A percentile compares a stretch with the other conserved stretches of the same genome.
These are phyloP conservation scores for Agapornis canus DNA, from an alignment of 2,797 vertebrate genomes.

Conservation along the genomic window DNA sequence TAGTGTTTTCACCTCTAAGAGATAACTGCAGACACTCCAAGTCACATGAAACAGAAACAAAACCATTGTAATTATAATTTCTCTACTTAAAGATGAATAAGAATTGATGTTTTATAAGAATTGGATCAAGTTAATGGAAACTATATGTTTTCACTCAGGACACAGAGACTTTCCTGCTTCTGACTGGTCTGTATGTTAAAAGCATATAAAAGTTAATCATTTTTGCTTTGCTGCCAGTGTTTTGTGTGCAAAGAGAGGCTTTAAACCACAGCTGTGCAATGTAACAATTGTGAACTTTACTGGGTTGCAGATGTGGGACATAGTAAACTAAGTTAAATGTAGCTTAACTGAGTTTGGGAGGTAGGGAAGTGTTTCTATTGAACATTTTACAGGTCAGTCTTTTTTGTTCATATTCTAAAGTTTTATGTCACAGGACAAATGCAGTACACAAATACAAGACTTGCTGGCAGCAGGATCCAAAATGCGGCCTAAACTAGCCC, in stretches of 20 bases:
- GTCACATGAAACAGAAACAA: conserved; percentile 57
- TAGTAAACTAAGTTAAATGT: conserved; percentile 60
- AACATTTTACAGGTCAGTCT: not conserved
- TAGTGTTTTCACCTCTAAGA: conserved; percentile 17
- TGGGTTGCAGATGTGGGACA: conserved; percentile 69
- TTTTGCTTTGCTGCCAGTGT: conserved; percentile 61
- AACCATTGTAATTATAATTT: conserved; percentile 39
- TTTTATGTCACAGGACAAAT: not conserved
- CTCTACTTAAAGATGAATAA: conserved; percentile 47
- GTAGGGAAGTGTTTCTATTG: not conserved
- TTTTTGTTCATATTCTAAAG: not conserved
- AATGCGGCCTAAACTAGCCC: not conserved
- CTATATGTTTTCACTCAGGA: conserved; percentile 36
- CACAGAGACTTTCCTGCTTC: conserved; percentile 25
- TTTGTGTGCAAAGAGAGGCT: conserved; percentile 44
- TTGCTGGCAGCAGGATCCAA: not conserved
- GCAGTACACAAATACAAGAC: not conserved
- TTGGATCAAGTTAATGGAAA: conserved; percentile 40
- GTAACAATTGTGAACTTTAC: conserved; percentile 64
- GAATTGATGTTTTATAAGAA: conserved; percentile 55
- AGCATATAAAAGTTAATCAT: conserved; percentile 63
- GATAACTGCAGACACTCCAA: conserved; percentile 12
- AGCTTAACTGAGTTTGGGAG: conserved; percentile 33
- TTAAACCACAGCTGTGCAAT: conserved; percentile 67
- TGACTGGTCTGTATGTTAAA: conserved; percentile 61